A percentile compares a stretch with the other conserved stretches of the same genome.
Evolutionary conservation across 2,888 invertebrate species (phyloP).

Genomic region (Apomyelois bistriatella): DNA sequence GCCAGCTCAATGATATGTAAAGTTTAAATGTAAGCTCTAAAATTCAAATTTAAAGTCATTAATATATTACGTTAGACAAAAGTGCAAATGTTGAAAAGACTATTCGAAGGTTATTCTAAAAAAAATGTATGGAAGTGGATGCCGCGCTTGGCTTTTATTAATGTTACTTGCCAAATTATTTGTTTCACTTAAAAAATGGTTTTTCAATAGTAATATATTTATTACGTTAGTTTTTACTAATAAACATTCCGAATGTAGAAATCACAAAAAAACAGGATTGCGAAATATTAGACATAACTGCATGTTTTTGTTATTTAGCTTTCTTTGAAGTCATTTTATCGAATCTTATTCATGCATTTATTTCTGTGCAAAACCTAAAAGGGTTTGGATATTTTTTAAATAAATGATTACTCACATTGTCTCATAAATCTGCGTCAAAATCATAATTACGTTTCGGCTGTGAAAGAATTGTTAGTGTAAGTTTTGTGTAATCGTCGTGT

Average conservation of each 20-base stretch:
- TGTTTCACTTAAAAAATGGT: not conserved
- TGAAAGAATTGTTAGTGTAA: conserved; percentile 63
- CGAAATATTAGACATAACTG: too few relatives aligned
- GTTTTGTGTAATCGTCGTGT: conserved; percentile 31
- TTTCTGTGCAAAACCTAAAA: conserved; percentile 11
- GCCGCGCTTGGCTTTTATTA: not conserved
- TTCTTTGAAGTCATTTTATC: not conserved
- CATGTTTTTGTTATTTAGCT: too few relatives aligned
- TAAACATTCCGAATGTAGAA: conserved; percentile 7
- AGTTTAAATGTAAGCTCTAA: conserved; percentile 17
- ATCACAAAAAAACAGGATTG: not conserved
- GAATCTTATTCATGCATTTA: not conserved
- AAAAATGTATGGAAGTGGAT: conserved; percentile 6
- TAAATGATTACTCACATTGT: conserved; percentile 20
- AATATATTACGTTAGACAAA: conserved; percentile 24
- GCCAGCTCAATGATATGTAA: conserved; percentile 20
- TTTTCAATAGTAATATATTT: not conserved
- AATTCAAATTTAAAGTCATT: conserved; percentile 23
- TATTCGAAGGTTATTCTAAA: conserved; percentile 21
- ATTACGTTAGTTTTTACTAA: not conserved
- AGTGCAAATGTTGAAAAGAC: conserved; percentile 25
- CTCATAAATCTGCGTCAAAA: conserved; percentile 43
- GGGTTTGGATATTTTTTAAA: conserved; percentile 10
- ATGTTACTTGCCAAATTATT: not conserved
- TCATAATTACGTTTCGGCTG: conserved; percentile 67